Base-by-base conservation (phyloP, 1,140 invertebrate species). In the Papilio aristodemus region DNA sequence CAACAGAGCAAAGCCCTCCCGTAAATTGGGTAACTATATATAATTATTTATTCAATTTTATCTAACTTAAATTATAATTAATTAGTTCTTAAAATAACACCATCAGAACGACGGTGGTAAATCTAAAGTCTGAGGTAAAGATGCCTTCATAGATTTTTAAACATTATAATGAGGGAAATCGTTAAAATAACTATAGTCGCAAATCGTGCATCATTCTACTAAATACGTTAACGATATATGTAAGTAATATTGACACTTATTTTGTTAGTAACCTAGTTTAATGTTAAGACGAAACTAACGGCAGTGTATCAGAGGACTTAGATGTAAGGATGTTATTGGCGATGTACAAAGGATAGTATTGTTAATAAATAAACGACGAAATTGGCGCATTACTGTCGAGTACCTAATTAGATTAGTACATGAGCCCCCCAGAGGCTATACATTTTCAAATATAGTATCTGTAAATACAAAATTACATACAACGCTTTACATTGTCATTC, bases 81-180 rank as follows among this genome's bases (percentile, higher is more conserved):
- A 81, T 87, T 89, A 88, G 83, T 88, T 83, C 69, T 76, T 87
- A 89, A 54, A 22, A 81, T 82, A 74, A 82, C 87, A 84, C 85
- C 87, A 85, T 90, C 85, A 81, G 75, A 79, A 81, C 80, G 86
- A 86, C 76, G 89, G 87, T 87, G 89, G 85, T 80, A 88, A 91
- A 89, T 88, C 87, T 90, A 89, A 91, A 91, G 89, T 91, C 89
- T 91, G 89, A 91, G 89, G 89, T 91, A 85, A 90, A 88, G 89
- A 91, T 91, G 89, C 89, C 89, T 91, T 91, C 87, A 85, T 91
- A 91, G 89, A 91, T 90, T 87, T 90, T 88, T 87, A 90, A 90
- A 86, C 82, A 77, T 64, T 81, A 76, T 86, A 88, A 81, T 78
- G 84, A 82, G 77, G 80, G 79, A 77, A 87, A 84, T 81, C 79